Base-by-base conservation (phyloP, 2,797 vertebrate genomes). In the Bradypus variegatus region DNA sequence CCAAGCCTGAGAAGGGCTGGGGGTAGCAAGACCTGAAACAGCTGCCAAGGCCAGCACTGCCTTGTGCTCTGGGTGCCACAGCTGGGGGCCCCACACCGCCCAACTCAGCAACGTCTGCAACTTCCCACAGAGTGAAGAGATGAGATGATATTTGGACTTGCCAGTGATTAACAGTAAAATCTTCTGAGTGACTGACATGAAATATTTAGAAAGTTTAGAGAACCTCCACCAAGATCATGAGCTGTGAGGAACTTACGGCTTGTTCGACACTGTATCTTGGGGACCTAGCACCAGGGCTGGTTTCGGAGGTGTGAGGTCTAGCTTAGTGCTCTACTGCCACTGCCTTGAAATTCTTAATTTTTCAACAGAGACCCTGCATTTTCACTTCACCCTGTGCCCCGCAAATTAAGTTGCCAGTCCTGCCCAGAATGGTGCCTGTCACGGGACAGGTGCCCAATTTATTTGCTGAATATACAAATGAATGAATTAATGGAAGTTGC, bases 1-100 rank as follows among this genome's bases (percentile, higher is more conserved):
- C 73, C 85, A 12, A 25, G 88, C 58, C 38, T 27, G 21, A 36
- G 38, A 36, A 80, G 65, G 41, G 75, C 16, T 65, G n/a, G 21
- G 36, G 29, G 15, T 36, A 27, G 23, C 36, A 50, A 80, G 53
- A 33, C 45, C 67, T 23, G 8, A n/a, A 3, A 0, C 6, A 27
- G 45, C 80, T 73, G 38, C 29, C 50, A 8, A 70, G 29, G 27
- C 41, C 60, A 50, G 18, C 19, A 21, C 27, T 12, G 29, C 19
- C 50, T 31, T 33, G 45, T 21, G 19, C 11, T 60, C 41, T 70
- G 73, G 15, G 33, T 27, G 55, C 58, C 38, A 38, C 2, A 7
- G 1, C 33, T 1, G 12, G 14, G 12, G 70, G 50, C 45, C 38
- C 53, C 38, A 48, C 0, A 21, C 8, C 1, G 8, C 41, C 31